A percentile compares a stretch with the other conserved stretches of the same genome.
Evolutionary conservation across 2,888 invertebrate species (phyloP).

Genomic region (Callosobruchus maculatus): DNA sequence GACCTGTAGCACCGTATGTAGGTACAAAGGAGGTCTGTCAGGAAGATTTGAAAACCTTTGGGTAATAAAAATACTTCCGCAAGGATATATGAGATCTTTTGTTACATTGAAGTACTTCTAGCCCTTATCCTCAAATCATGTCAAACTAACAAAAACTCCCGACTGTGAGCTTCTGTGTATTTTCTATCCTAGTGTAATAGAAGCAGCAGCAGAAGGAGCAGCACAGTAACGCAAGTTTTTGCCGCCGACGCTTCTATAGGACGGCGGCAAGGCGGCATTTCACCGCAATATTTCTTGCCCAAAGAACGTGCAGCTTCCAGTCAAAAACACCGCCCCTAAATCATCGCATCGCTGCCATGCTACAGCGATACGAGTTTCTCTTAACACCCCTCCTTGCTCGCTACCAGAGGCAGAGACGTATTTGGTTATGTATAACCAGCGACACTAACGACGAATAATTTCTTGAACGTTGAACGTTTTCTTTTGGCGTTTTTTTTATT

Average conservation of each 20-base stretch:
- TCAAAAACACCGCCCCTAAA: not conserved
- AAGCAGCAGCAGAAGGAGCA: not conserved
- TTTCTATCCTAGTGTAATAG: not conserved
- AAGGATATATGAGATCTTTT: too few relatives aligned
- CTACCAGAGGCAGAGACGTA: not conserved
- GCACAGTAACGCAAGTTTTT: not conserved
- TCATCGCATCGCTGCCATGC: not conserved
- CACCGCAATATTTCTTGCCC: not conserved
- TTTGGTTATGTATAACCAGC: not conserved
- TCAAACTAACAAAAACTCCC: not conserved
- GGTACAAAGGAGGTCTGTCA: too few relatives aligned
- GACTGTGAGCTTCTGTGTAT: not conserved
- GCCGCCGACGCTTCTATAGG: not conserved
- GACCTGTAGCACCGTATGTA: too few relatives aligned
- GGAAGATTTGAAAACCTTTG: too few relatives aligned
- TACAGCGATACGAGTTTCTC: not conserved
- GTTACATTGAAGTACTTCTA: not conserved
- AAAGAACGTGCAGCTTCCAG: not conserved
- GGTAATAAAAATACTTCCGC: too few relatives aligned
- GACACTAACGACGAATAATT: too few relatives aligned
- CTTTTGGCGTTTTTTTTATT: too few relatives aligned
- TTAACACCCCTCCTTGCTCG: not conserved
- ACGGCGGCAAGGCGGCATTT: slow-evolving; percentile 1
- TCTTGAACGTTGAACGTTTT: too few relatives aligned
- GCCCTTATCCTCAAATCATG: not conserved